Percentiles rank a stretch among this genome's conserved stretches.
These are phyloP conservation scores for Melitaea cinxia DNA, from an alignment of 1,140 invertebrate species.

Conservation along the genomic window DNA sequence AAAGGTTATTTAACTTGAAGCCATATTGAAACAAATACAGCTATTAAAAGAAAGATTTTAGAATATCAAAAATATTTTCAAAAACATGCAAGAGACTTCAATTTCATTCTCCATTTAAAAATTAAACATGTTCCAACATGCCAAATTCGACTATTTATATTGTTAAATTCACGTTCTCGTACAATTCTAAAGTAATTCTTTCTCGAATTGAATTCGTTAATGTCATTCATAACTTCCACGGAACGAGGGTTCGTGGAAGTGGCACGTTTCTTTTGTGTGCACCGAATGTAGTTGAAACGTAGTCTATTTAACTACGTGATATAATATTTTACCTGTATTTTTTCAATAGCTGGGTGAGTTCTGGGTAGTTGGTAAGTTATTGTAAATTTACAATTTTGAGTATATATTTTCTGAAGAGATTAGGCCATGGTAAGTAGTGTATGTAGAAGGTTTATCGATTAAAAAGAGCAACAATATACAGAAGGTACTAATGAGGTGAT, in stretches of 20 bases:
- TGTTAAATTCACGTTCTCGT: not conserved
- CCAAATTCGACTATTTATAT: slow-evolving; percentile 1
- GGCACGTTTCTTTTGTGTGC: not conserved
- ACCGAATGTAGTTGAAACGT: not conserved
- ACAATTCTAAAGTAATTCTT: slow-evolving; percentile 1
- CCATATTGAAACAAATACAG: no score
- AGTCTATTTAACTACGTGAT: no score
- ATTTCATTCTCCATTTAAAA: not conserved
- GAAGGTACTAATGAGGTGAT: no score
- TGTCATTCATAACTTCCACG: not conserved
- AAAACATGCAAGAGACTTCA: not conserved
- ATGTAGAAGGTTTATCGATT: no score
- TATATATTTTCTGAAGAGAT: no score
- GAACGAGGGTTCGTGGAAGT: not conserved
- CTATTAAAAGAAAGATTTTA: not conserved
- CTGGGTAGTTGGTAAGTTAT: no score
- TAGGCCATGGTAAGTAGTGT: no score
- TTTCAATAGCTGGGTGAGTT: no score
- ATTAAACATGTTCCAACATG: not conserved
- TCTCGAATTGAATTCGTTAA: slow-evolving; percentile 7
- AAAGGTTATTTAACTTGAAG: no score
- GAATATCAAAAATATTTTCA: not conserved
- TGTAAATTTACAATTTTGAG: no score
- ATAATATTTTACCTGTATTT: no score
- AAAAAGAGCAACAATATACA: no score